These are phyloP conservation scores for Triops longicaudatus DNA, from an alignment of 1,140 invertebrate genomes.

Conservation along the genomic window DNA sequence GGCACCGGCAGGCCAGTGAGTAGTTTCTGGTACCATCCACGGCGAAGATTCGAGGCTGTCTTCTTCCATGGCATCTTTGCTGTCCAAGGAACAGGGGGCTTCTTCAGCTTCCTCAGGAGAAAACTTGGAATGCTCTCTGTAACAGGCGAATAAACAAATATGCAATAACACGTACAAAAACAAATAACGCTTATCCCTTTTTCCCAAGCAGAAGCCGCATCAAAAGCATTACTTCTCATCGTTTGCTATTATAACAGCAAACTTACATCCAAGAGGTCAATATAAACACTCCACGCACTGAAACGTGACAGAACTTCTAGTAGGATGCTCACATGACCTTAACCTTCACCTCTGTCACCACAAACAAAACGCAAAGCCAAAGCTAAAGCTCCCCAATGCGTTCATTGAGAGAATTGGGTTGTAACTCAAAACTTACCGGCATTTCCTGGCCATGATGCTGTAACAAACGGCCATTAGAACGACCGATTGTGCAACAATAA, in stretches of 20 bases:
- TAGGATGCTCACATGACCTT: too few relatives aligned
- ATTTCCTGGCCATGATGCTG: conserved; percentile 69
- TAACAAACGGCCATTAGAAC: conserved; percentile 30
- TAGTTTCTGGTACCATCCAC: background rate
- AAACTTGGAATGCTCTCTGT: background rate
- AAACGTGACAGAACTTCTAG: too few relatives aligned
- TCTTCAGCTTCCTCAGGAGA: background rate
- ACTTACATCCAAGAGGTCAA: too few relatives aligned
- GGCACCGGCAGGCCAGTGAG: background rate
- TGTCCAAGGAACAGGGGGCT: background rate
- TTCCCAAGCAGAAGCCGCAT: background rate
- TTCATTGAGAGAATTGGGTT: background rate
- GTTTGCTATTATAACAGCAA: too few relatives aligned
- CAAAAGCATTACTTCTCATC: too few relatives aligned
- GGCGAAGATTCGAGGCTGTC: background rate
- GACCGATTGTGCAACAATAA: conserved; percentile 32
- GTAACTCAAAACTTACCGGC: conserved; percentile 52
- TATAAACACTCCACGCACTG: too few relatives aligned
- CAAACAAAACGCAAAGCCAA: too few relatives aligned
- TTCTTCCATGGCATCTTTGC: background rate
- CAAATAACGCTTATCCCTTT: background rate
- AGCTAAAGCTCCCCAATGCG: background rate
- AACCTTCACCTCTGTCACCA: too few relatives aligned
- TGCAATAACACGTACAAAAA: conserved; percentile 20
- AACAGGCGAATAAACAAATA: conserved; percentile 19